These are phyloP conservation scores for Buphagus erythrorhynchus DNA, from an alignment of 2,797 vertebrate genomes.

Conservation along the genomic window DNA sequence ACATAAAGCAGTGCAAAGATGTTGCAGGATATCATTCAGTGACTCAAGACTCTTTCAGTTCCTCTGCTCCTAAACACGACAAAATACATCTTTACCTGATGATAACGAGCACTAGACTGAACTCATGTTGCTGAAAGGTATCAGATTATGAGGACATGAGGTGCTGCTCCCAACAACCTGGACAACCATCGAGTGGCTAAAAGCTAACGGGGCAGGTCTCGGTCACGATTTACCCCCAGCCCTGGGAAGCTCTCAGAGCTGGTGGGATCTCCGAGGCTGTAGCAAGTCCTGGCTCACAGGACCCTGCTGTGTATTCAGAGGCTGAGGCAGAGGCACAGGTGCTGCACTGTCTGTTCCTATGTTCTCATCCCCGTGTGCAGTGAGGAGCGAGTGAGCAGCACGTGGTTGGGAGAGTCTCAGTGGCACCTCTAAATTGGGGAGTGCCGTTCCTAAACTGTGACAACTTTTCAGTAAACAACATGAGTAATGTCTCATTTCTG, in stretches of 20 bases:
- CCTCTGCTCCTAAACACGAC: not conserved
- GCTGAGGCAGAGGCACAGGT: not conserved
- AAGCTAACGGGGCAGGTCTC: not conserved
- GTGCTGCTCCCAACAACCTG: not conserved
- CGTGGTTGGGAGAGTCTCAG: not conserved
- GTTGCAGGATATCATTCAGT: not conserved
- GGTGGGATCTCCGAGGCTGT: not conserved
- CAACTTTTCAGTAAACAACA: accelerated
- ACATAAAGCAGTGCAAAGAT: not conserved
- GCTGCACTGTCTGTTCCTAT: not conserved
- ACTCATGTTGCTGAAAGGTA: not conserved
- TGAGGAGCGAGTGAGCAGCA: not conserved
- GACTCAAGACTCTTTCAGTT: not conserved
- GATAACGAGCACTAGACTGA: not conserved
- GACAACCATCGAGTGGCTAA: not conserved
- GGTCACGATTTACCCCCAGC: accelerated
- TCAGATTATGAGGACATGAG: not conserved
- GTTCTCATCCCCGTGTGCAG: not conserved
- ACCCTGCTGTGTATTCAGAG: not conserved
- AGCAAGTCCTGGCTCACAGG: not conserved
- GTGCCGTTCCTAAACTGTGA: not conserved
- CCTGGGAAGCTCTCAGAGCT: not conserved
- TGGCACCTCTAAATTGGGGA: not conserved
- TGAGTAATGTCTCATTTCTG: not conserved
- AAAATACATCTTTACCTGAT: not conserved